Conservation (phyloP, 2,797 vertebrate species). For the Odontamblyopus rebecca region DNA sequence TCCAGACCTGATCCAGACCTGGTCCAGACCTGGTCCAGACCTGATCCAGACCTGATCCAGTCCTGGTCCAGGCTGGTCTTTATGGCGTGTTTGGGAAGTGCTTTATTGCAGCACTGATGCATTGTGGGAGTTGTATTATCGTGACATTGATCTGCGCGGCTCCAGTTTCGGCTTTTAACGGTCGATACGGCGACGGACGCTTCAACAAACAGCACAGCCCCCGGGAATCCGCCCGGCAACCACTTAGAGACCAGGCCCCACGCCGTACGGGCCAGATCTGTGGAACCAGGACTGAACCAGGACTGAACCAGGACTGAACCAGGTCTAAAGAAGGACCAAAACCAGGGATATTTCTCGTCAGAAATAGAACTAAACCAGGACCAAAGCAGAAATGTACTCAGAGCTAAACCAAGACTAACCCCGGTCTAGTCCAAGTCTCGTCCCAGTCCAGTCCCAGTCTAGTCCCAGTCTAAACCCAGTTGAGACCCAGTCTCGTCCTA, state of each 20-base stretch:
- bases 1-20: background rate
- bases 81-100: background rate
- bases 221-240: background rate
- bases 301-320: no score
- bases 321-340: no score
- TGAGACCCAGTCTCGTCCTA: no score
- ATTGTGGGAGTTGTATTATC: slow-evolving; percentile 5
- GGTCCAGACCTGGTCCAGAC: background rate
- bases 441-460: no score
- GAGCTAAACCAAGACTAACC: no score
- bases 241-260: background rate
- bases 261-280: no score
- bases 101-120: background rate
- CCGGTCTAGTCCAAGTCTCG: slow-evolving; percentile 43
- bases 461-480: no score
- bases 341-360: no score
- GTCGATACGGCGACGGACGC: slow-evolving; percentile 63
- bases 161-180: slow-evolving; percentile 62
- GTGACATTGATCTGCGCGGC: slow-evolving; percentile 1
- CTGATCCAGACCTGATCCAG: background rate
- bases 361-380: no score
- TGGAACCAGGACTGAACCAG: no score
- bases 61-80: background rate
- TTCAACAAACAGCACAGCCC: slow-evolving; percentile 11
- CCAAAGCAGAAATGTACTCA: no score